Percentiles rank a stretch among this genome's conserved stretches.
Conservation (phyloP, 1,140 invertebrate genomes). For the Drosophila erecta region DNA sequence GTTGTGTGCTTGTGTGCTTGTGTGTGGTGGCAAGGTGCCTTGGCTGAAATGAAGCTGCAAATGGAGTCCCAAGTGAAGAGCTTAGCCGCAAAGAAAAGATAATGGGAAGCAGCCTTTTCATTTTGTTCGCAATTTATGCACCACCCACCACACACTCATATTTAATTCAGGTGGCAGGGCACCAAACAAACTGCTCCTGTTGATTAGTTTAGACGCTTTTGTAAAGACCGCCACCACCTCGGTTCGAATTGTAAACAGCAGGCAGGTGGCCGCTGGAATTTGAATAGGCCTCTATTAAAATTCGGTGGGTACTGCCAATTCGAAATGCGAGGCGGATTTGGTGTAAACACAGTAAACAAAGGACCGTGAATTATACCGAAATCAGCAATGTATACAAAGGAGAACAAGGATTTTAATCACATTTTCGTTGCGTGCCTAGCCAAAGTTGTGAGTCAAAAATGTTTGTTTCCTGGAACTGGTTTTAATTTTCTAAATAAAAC, state of each 20-base stretch:
- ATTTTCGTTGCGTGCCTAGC: neutral
- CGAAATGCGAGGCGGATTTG: neutral
- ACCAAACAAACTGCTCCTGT: slow-evolving; percentile 41
- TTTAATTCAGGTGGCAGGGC: slow-evolving; percentile 40
- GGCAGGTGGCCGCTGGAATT: neutral
- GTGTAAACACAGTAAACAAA: slow-evolving; percentile 3
- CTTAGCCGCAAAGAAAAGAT: neutral
- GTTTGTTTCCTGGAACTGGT: neutral
- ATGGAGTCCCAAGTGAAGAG: slow-evolving; percentile 17
- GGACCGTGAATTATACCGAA: neutral
- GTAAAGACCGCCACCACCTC: neutral
- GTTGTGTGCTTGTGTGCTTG: neutral
- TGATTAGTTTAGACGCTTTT: slow-evolving; percentile 60
- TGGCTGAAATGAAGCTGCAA: slow-evolving; percentile 19
- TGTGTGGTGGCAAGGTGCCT: neutral
- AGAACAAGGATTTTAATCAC: neutral
- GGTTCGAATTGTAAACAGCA: slow-evolving; percentile 1
- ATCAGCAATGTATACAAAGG: neutral
- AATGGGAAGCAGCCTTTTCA: neutral
- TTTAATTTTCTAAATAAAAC: neutral
- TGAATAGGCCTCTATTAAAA: slow-evolving; percentile 14
- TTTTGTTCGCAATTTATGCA: neutral
- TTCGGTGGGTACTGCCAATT: neutral
- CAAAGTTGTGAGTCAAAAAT: neutral
- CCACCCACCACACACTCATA: slow-evolving; percentile 29